Conservation (phyloP, 2,888 invertebrate species). For the Muschampia plurimacula region DNA sequence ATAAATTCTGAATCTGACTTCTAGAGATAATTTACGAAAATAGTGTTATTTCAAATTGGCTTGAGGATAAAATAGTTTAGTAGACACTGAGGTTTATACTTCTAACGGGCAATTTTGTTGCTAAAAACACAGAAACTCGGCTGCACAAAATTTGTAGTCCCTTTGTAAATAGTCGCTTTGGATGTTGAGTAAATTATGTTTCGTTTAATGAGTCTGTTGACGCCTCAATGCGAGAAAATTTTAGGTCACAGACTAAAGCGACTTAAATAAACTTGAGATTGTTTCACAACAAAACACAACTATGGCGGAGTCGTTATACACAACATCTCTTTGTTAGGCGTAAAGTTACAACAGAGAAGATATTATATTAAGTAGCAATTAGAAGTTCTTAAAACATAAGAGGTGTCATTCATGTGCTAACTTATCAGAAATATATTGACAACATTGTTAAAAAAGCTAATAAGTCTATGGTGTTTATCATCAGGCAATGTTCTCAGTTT, state of each 20-base stretch:
- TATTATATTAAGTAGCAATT: too few species aligned
- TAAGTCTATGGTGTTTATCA: too few species aligned
- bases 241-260: slow-evolving; percentile 31
- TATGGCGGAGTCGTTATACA: background rate
- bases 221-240: slow-evolving; percentile 29
- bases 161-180: slow-evolving; percentile 36
- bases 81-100: background rate
- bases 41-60: background rate
- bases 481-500: too few species aligned
- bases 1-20: slow-evolving; percentile 2
- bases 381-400: too few species aligned
- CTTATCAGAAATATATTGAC: too few species aligned
- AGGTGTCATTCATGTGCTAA: too few species aligned
- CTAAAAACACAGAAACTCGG: slow-evolving; percentile 23
- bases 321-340: background rate
- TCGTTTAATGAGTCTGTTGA: slow-evolving; percentile 34
- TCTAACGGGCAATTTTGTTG: slow-evolving; percentile 2
- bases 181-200: slow-evolving; percentile 38
- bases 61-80: background rate
- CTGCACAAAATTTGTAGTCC: slow-evolving; percentile 28
- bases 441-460: too few species aligned
- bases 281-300: background rate
- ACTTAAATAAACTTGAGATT: slow-evolving; percentile 17
- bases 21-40: slow-evolving; percentile 2
- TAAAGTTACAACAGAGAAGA: background rate